phyloP scores from a whole-genome alignment of 2,888 invertebrate genomes.

The Trichopria drosophilae region DNA sequence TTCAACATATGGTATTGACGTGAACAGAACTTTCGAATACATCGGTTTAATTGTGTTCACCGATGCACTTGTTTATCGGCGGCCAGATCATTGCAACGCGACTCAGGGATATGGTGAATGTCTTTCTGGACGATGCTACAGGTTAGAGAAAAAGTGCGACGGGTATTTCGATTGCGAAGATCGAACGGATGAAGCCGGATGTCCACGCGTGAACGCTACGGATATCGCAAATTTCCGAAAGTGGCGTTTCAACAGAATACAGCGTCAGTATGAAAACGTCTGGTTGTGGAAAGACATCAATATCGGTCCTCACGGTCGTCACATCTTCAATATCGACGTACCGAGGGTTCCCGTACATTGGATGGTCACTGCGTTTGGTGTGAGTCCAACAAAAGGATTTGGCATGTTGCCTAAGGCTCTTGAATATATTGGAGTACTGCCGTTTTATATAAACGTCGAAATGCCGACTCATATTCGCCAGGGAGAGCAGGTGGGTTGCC shows the following conservation, averaged over 20 bases:
- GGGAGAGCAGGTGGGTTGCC: slow-evolving; percentile 91
- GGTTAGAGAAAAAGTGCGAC: slow-evolving; percentile 76
- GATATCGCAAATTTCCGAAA: slow-evolving; percentile 76
- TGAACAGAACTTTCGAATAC: slow-evolving; percentile 90
- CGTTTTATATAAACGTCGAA: slow-evolving; percentile 94
- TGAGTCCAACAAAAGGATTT: slow-evolving; percentile 83
- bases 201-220: slow-evolving; percentile 66
- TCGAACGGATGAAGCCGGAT: slow-evolving; percentile 82
- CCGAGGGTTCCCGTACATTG: slow-evolving; percentile 84
- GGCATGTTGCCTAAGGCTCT: slow-evolving; percentile 82
- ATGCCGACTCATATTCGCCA: slow-evolving; percentile 82
- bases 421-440: slow-evolving; percentile 86
- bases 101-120: slow-evolving; percentile 79
- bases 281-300: slow-evolving; percentile 96
- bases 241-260: slow-evolving; percentile 83
- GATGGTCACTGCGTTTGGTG: slow-evolving; percentile 91
- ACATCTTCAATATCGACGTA: slow-evolving; percentile 83
- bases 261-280: slow-evolving; percentile 89
- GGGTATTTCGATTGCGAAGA: slow-evolving; percentile 77
- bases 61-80: slow-evolving; percentile 77
- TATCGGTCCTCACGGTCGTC: slow-evolving; percentile 88
- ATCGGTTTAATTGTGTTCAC: slow-evolving; percentile 88
- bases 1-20: slow-evolving; percentile 89
- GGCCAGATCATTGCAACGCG: slow-evolving; percentile 71
- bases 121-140: slow-evolving; percentile 77